Evolutionary conservation across 2,888 invertebrate species (phyloP).

Genomic region (Lacanobia wlatinum): DNA sequence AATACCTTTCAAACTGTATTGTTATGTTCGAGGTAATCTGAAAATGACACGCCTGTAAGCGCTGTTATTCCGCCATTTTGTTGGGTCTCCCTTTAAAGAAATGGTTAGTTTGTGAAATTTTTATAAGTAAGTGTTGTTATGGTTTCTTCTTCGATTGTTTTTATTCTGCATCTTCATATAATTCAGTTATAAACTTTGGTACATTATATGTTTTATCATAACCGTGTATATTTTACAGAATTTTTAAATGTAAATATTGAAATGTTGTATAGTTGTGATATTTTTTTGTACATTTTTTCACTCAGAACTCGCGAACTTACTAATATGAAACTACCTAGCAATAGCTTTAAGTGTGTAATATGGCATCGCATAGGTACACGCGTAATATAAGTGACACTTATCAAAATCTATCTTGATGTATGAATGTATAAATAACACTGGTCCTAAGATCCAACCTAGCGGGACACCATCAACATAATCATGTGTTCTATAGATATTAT

Average conservation of each 20-base stretch:
- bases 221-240: slow-evolving; percentile 3
- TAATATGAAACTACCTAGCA: slow-evolving; percentile 70
- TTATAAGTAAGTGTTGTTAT: slow-evolving; percentile 8
- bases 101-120: slow-evolving; percentile 22
- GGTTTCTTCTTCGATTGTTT: not conserved
- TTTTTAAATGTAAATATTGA: slow-evolving; percentile 12
- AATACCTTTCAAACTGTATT: slow-evolving; percentile 76
- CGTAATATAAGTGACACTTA: slow-evolving; percentile 75
- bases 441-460: slow-evolving; percentile 76
- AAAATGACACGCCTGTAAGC: slow-evolving; percentile 66
- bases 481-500: slow-evolving; percentile 65
- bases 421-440: slow-evolving; percentile 70
- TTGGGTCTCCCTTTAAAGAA: slow-evolving; percentile 48
- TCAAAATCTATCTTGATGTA: slow-evolving; percentile 60
- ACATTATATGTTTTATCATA: not conserved
- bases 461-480: slow-evolving; percentile 74
- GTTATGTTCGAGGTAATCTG: slow-evolving; percentile 68
- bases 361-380: slow-evolving; percentile 84
- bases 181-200: not conserved
- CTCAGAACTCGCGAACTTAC: slow-evolving; percentile 79
- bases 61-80: slow-evolving; percentile 58
- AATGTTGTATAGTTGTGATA: not conserved
- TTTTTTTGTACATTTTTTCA: slow-evolving; percentile 58
- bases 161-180: not conserved
- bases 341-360: slow-evolving; percentile 90